phyloP scores from a whole-genome alignment of 2,888 invertebrate species.

The Drosophila eohydei region DNA sequence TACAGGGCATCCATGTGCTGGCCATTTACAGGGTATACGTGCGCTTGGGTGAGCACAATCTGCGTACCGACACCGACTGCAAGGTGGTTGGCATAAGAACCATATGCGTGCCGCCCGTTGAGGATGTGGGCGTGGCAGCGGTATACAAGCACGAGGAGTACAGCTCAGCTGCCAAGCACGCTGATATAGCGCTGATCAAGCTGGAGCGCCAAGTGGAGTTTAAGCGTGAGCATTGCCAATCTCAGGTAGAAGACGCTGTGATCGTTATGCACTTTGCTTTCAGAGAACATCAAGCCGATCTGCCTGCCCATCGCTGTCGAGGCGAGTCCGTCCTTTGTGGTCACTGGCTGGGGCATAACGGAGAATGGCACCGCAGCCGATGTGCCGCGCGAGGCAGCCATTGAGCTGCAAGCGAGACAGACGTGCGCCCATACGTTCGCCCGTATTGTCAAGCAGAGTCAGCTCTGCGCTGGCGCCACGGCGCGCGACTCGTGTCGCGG shows the following conservation, averaged over 20 bases:
- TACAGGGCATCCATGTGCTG: not conserved
- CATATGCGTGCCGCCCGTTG: constrained; percentile 24
- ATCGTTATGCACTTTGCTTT: not conserved
- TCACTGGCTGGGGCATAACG: constrained; percentile 41
- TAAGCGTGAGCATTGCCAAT: constrained; percentile 18
- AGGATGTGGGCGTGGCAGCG: constrained; percentile 24
- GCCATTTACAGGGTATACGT: constrained; percentile 29
- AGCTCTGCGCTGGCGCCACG: constrained; percentile 30
- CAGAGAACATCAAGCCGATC: constrained; percentile 41
- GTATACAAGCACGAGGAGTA: constrained; percentile 30
- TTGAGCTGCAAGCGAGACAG: not conserved
- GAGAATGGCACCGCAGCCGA: constrained; percentile 20
- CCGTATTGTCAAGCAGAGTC: constrained; percentile 7
- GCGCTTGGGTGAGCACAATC: constrained; percentile 36
- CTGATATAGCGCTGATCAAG: constrained; percentile 40
- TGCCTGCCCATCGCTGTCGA: constrained; percentile 35
- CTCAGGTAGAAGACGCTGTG: too few species aligned
- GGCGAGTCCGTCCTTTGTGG: constrained; percentile 8
- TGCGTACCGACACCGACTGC: constrained; percentile 35
- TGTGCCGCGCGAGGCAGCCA: constrained; percentile 18
- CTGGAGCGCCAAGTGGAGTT: constrained; percentile 22
- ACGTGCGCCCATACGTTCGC: constrained; percentile 3
- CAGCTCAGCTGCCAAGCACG: not conserved
- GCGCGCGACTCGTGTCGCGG: constrained; percentile 33
- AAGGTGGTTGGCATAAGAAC: not conserved